These are phyloP conservation scores for Balaenoptera acutorostrata DNA, from an alignment of 2,113 vertebrate genomes.

Conservation along the genomic window DNA sequence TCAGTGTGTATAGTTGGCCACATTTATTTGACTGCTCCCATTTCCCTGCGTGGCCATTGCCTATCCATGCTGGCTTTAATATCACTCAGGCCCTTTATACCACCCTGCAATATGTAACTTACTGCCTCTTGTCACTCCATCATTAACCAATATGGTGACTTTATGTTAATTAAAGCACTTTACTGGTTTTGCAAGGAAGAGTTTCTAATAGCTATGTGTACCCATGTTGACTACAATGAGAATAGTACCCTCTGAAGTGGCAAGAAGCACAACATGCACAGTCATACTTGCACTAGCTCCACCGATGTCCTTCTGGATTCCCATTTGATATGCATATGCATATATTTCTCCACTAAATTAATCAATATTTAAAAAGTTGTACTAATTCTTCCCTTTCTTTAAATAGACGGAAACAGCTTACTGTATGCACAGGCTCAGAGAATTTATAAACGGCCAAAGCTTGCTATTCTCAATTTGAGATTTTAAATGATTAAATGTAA, in stretches of 20 bases:
- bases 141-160: not conserved
- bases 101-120: not conserved
- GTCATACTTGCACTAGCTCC: fast-evolving
- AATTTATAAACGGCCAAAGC: not conserved
- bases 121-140: not conserved
- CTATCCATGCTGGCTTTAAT: fast-evolving
- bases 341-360: not conserved
- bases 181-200: not conserved
- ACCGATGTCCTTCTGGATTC: not conserved
- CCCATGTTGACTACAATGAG: too few species aligned
- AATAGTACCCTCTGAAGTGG: fast-evolving
- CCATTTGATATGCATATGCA: not conserved
- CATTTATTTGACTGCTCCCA: not conserved
- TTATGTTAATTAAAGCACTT: not conserved
- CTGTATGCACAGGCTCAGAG: not conserved
- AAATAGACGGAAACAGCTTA: not conserved
- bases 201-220: not conserved
- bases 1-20: not conserved
- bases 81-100: not conserved
- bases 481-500: not conserved
- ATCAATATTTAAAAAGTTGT: not conserved
- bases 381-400: not conserved
- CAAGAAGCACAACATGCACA: fast-evolving
- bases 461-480: not conserved
- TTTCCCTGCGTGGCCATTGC: not conserved